phyloP scores from a whole-genome alignment of 2,888 invertebrate species.

The Heliconius sara region DNA sequence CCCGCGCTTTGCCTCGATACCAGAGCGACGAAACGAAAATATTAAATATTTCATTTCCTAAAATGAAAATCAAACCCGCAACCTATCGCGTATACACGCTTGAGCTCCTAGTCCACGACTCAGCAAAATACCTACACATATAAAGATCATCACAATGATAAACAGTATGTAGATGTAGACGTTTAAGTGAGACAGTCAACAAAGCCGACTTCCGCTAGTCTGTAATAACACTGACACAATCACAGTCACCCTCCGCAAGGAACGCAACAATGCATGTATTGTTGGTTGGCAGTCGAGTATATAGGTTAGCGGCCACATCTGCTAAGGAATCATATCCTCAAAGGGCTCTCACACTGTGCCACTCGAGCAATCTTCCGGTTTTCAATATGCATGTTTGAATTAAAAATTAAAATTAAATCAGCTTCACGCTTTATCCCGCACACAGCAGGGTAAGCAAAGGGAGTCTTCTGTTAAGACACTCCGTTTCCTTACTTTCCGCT shows the following conservation, averaged over 20 bases:
- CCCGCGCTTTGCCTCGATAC: too few relatives aligned
- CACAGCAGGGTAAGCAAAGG: too few relatives aligned
- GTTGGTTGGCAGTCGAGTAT: slow-evolving; percentile 19
- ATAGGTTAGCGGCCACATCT: slow-evolving; percentile 29
- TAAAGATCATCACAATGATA: neutral
- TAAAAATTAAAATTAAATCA: too few relatives aligned
- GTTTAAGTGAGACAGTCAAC: slow-evolving; percentile 18
- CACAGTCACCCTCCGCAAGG: slow-evolving; percentile 26
- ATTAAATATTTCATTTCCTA: too few relatives aligned
- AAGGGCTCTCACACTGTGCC: slow-evolving; percentile 18
- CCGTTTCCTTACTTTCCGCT: too few relatives aligned
- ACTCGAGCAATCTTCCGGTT: slow-evolving; percentile 6
- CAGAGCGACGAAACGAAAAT: too few relatives aligned
- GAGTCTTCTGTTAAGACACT: too few relatives aligned
- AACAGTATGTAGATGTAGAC: slow-evolving; percentile 9
- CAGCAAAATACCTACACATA: neutral
- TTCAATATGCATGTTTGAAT: neutral
- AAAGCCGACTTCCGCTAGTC: slow-evolving; percentile 17
- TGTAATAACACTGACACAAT: slow-evolving; percentile 31
- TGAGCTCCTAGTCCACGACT: too few relatives aligned
- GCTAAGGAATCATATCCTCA: slow-evolving; percentile 30
- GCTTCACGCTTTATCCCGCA: too few relatives aligned
- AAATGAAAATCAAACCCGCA: too few relatives aligned
- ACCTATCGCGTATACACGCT: too few relatives aligned
- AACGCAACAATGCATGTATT: slow-evolving; percentile 23